Percentiles rank a stretch among this genome's conserved stretches.
Conservation (phyloP, 2,797 vertebrate genomes). For the Enteromius viviparus region DNA sequence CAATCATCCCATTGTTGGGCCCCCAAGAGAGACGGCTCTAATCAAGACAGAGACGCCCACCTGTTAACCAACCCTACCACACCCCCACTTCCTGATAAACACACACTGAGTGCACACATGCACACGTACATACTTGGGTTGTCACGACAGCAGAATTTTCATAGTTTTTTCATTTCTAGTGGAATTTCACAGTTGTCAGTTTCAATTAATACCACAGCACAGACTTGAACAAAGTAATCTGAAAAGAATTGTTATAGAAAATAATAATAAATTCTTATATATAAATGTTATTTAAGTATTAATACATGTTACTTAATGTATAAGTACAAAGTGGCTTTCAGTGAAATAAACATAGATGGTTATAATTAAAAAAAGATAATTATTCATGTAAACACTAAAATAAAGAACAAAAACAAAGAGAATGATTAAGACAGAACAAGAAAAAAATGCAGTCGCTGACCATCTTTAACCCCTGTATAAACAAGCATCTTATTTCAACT, state of each 20-base stretch:
- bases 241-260: neutral
- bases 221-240: neutral
- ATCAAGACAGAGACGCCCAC: conserved; percentile 51
- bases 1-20: conserved; percentile 37
- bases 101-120: neutral
- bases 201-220: neutral
- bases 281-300: no score
- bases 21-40: conserved; percentile 24
- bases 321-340: neutral
- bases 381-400: neutral
- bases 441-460: neutral
- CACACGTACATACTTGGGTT: neutral
- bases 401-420: neutral
- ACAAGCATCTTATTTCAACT: neutral
- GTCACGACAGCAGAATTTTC: conserved; percentile 2
- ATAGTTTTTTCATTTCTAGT: neutral
- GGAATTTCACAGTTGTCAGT: neutral
- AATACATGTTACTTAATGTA: no score
- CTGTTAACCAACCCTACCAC: conserved; percentile 48
- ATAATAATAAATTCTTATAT: neutral
- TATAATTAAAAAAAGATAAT: neutral
- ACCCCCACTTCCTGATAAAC: conserved; percentile 40
- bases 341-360: conserved; percentile 2
- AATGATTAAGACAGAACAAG: neutral
- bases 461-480: neutral